These are phyloP conservation scores for Agapornis canus DNA, from an alignment of 2,797 vertebrate species.

Conservation along the genomic window DNA sequence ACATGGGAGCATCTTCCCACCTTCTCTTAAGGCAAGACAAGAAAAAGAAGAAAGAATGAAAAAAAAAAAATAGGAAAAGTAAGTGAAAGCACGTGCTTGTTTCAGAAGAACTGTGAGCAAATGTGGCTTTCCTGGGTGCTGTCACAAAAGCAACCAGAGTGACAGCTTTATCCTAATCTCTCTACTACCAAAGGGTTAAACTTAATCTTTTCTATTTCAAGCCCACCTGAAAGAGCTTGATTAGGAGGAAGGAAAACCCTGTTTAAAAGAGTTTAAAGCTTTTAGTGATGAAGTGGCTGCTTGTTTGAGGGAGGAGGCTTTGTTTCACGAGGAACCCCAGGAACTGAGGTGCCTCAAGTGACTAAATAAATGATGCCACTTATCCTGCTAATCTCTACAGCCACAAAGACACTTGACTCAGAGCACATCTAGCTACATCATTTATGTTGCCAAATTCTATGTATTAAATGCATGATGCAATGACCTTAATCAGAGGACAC, in stretches of 20 bases:
- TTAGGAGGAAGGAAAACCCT: not conserved
- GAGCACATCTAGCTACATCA: not conserved
- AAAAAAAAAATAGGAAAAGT: not conserved
- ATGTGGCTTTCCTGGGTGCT: not conserved
- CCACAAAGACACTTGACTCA: not conserved
- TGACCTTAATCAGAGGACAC: not conserved
- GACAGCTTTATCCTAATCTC: not conserved
- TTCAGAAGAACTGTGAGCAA: not conserved
- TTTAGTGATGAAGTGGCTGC: not conserved
- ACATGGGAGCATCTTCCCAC: not conserved
- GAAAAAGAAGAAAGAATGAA: not conserved
- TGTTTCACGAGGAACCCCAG: not conserved
- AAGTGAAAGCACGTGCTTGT: not conserved
- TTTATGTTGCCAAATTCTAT: not conserved
- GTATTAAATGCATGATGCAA: not conserved
- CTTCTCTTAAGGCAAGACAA: not conserved
- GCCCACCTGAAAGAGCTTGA: not conserved
- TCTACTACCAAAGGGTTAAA: conserved; percentile 3
- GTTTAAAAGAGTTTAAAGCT: conserved; percentile 31
- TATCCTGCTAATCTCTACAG: not conserved
- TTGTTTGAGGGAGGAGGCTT: not conserved
- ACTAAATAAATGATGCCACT: not conserved
- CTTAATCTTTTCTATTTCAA: not conserved
- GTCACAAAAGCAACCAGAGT: not conserved
- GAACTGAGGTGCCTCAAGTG: not conserved